Conservation (phyloP, 1,140 invertebrate genomes). For the Drosophila pectinifera region DNA sequence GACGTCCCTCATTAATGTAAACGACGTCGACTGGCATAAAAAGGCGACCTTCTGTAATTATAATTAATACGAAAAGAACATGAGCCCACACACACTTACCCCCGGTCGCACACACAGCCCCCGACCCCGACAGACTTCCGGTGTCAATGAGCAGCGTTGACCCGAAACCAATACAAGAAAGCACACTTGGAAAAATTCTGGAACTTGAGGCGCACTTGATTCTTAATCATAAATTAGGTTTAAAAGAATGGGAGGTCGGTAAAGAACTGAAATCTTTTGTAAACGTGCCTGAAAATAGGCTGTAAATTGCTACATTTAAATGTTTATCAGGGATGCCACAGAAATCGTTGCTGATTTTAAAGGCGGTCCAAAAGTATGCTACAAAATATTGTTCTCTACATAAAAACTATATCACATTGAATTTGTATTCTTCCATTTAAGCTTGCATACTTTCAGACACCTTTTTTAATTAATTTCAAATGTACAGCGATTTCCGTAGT, state of each 20-base stretch:
- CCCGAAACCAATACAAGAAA: slow-evolving; percentile 64
- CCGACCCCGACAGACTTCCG: neutral
- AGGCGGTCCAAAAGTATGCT: no score
- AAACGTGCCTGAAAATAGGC: neutral
- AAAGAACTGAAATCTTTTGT: neutral
- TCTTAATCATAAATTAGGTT: neutral
- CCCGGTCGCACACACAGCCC: no score
- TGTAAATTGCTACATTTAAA: neutral
- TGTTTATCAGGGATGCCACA: no score
- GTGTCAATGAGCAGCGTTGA: slow-evolving; percentile 43
- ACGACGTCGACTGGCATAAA: slow-evolving; percentile 62
- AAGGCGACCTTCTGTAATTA: slow-evolving; percentile 72
- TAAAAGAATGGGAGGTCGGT: neutral
- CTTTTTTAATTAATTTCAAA: no score
- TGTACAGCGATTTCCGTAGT: no score
- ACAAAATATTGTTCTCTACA: no score
- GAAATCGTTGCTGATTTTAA: no score
- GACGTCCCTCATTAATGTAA: slow-evolving; percentile 64
- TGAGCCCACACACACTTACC: slow-evolving; percentile 36
- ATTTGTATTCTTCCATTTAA: no score
- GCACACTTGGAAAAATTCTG: neutral
- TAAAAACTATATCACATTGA: no score
- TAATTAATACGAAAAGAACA: slow-evolving; percentile 80
- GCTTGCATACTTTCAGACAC: no score
- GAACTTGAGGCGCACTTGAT: accelerated